Evolutionary conservation across 2,888 invertebrate genomes (phyloP).

Genomic region (Orchestes rusci): DNA sequence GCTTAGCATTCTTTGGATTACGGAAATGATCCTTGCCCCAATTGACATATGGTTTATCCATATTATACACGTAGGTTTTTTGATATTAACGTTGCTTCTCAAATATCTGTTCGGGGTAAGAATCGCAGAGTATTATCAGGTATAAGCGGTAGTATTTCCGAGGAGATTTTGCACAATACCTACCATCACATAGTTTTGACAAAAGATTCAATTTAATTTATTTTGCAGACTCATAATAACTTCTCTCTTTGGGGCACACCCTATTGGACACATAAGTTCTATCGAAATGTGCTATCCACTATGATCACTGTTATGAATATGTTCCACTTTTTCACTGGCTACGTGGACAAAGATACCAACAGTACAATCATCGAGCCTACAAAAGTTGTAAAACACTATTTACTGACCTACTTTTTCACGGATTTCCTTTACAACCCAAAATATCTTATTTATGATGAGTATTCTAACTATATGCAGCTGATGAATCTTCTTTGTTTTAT

Average conservation of each 20-base stretch:
- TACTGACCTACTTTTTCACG: slow-evolving; percentile 14
- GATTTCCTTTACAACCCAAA: slow-evolving; percentile 16
- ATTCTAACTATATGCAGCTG: too few species aligned
- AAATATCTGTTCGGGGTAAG: background rate
- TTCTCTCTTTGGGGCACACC: too few species aligned
- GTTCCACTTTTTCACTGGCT: slow-evolving; percentile 16
- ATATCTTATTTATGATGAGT: slow-evolving; percentile 16
- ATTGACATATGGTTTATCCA: slow-evolving; percentile 21
- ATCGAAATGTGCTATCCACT: slow-evolving; percentile 13
- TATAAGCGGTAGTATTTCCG: background rate
- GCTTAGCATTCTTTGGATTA: slow-evolving; percentile 23
- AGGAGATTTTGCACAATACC: background rate
- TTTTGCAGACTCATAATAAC: too few species aligned
- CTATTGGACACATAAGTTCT: too few species aligned
- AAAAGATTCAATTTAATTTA: too few species aligned
- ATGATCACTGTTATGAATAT: slow-evolving; percentile 5
- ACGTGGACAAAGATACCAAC: slow-evolving; percentile 14
- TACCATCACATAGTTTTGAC: background rate
- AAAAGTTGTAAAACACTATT: slow-evolving; percentile 14
- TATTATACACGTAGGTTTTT: slow-evolving; percentile 11
- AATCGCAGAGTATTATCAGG: background rate
- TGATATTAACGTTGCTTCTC: background rate
- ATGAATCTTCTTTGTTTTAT: too few species aligned
- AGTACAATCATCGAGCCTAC: slow-evolving; percentile 15
- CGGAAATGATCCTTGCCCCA: slow-evolving; percentile 18